Percentiles rank a stretch among this genome's conserved stretches.
Evolutionary conservation across 30 jellyfish, hydroid and myxozoan species (phyloP).

Genomic region (Pelagia noctiluca): DNA sequence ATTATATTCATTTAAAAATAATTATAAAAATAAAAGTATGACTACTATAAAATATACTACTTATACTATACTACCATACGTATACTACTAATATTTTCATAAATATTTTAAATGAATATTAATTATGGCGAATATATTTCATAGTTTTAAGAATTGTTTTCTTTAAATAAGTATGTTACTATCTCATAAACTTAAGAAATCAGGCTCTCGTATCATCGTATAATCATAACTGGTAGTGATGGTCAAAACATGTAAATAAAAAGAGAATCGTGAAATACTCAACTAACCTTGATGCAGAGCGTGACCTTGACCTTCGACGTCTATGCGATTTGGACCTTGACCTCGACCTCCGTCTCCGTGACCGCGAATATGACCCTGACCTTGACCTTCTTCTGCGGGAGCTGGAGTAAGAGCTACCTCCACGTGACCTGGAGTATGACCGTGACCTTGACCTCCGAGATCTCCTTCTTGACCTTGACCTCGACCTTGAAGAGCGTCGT

Average conservation of each 20-base stretch:
- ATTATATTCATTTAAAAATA: too few relatives aligned
- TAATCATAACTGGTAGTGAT: background rate
- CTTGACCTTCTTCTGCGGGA: slow-evolving; percentile 48
- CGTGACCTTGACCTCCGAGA: slow-evolving; percentile 60
- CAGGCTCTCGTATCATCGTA: background rate
- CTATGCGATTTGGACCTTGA: slow-evolving; percentile 55
- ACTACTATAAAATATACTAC: too few relatives aligned
- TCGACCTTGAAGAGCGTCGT: slow-evolving; percentile 8
- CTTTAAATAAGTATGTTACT: too few relatives aligned
- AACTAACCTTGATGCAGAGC: slow-evolving; percentile 56
- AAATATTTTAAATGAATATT: too few relatives aligned
- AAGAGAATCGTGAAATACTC: background rate
- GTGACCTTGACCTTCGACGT: slow-evolving; percentile 53
- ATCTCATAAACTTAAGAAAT: background rate
- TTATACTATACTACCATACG: too few relatives aligned
- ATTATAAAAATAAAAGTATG: too few relatives aligned
- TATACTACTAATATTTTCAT: too few relatives aligned
- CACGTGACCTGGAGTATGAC: slow-evolving; percentile 44
- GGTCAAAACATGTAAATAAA: background rate
- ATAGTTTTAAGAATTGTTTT: too few relatives aligned
- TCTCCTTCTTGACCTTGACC: slow-evolving; percentile 47
- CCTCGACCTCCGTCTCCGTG: slow-evolving; percentile 57
- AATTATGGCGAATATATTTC: too few relatives aligned
- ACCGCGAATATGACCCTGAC: slow-evolving; percentile 54
- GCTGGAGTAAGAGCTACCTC: slow-evolving; percentile 54